Percentiles rank a stretch among this genome's conserved stretches.
These are phyloP conservation scores for Enteromius treurensis DNA, from an alignment of 2,797 vertebrate genomes.

Conservation along the genomic window DNA sequence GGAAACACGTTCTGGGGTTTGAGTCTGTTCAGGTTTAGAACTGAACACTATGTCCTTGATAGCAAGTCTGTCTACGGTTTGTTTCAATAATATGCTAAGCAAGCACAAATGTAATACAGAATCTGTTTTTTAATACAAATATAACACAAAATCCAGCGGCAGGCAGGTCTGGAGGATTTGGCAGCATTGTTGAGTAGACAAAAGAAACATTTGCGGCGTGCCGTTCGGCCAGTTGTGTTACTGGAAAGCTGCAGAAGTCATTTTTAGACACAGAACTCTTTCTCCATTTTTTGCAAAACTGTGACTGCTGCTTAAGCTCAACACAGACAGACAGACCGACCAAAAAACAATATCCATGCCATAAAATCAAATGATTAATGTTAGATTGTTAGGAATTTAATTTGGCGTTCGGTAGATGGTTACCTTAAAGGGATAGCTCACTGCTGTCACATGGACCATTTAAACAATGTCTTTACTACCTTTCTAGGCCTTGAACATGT, in stretches of 20 bases:
- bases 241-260: not conserved
- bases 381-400: not conserved
- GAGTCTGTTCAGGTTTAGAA: not conserved
- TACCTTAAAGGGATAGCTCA: not conserved
- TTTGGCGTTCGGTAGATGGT: not conserved
- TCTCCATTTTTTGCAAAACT: slow-evolving; percentile 7
- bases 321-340: slow-evolving; percentile 3
- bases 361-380: not conserved
- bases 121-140: not conserved
- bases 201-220: slow-evolving; percentile 9
- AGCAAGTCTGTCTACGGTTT: not conserved
- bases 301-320: slow-evolving; percentile 5
- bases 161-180: slow-evolving; percentile 14
- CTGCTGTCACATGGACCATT: not conserved
- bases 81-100: not conserved
- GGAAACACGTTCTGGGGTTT: not conserved
- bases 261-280: slow-evolving; percentile 27
- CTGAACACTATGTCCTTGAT: not conserved
- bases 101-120: not conserved
- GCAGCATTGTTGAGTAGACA: slow-evolving; percentile 17
- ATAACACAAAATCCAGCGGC: not conserved
- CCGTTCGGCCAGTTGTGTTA: not conserved
- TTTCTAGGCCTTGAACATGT: not conserved
- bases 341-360: not conserved
- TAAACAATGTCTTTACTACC: not conserved